These are phyloP conservation scores for Tamias sibiricus DNA, from an alignment of 2,113 vertebrate species.

Conservation along the genomic window DNA sequence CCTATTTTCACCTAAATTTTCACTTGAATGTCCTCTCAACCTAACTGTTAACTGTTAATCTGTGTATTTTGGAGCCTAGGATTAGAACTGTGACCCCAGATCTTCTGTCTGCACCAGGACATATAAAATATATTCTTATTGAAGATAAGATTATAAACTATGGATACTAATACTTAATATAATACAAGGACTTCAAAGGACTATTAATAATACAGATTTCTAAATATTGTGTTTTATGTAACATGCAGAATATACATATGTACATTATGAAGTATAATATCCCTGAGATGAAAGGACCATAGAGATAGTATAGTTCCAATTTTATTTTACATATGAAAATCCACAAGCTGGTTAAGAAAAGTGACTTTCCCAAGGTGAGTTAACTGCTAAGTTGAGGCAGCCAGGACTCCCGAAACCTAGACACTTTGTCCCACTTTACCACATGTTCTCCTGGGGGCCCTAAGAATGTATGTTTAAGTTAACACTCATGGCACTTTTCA, in stretches of 20 bases:
- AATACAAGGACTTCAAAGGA: neutral
- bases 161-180: neutral
- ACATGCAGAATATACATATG: neutral
- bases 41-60: neutral
- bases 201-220: neutral
- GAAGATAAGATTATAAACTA: neutral
- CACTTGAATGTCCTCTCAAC: neutral
- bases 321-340: neutral
- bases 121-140: neutral
- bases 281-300: neutral
- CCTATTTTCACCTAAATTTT: neutral
- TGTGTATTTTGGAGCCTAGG: neutral
- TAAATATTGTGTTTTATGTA: neutral
- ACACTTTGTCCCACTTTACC: neutral
- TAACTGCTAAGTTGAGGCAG: neutral
- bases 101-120: neutral
- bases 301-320: neutral
- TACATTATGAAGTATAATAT: neutral
- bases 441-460: neutral
- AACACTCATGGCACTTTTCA: neutral
- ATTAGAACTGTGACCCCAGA: neutral
- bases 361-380: neutral
- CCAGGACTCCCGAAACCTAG: neutral
- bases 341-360: neutral
- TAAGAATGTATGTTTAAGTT: neutral